These are phyloP conservation scores for Liasis olivaceus DNA, from an alignment of 2,797 vertebrate genomes.

Conservation along the genomic window DNA sequence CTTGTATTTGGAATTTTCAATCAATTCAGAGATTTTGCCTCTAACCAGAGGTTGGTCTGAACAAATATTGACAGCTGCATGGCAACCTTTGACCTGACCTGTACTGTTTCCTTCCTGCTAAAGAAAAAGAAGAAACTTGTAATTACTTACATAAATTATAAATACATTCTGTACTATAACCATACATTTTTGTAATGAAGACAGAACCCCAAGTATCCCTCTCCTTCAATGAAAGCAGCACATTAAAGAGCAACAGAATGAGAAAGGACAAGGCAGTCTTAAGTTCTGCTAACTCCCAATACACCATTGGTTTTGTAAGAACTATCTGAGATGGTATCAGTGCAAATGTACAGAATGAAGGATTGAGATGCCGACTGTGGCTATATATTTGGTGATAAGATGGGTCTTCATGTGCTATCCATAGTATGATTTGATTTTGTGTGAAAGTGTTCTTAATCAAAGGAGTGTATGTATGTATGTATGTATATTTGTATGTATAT, in stretches of 20 bases:
- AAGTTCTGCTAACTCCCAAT: background rate
- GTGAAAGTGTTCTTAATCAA: no score
- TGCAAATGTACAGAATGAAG: no score
- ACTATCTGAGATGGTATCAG: background rate
- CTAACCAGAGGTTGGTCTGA: constrained; percentile 34
- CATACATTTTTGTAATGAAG: background rate
- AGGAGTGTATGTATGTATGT: no score
- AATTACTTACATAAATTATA: constrained; percentile 3
- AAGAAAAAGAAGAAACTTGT: background rate
- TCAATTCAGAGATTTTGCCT: constrained; percentile 7
- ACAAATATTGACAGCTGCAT: background rate
- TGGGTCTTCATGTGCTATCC: no score
- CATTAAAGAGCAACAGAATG: background rate
- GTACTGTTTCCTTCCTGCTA: constrained; percentile 30
- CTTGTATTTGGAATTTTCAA: constrained; percentile 9
- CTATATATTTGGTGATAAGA: no score
- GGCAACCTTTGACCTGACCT: background rate
- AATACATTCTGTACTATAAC: background rate
- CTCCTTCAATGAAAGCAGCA: background rate
- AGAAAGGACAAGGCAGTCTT: background rate
- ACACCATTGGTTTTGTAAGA: background rate
- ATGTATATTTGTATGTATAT: no score
- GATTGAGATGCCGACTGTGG: no score
- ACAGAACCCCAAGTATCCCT: background rate
- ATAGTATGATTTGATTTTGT: no score